Percentiles rank a stretch among this genome's conserved stretches.
phyloP scores from a whole-genome alignment of 2,888 invertebrate species.

The Cerastis leucographa region DNA sequence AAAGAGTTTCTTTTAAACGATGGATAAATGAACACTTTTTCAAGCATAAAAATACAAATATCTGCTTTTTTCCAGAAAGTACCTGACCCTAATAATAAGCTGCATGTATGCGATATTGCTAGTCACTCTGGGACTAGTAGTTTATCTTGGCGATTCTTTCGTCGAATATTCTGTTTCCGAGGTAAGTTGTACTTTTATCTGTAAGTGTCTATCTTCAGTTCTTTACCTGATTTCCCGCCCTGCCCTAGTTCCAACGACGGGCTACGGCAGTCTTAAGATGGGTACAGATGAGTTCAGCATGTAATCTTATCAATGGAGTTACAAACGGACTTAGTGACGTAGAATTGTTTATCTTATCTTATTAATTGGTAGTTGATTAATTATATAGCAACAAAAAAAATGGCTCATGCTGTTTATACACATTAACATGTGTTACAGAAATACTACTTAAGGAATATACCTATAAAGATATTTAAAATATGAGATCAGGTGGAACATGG shows the following conservation, averaged over 20 bases:
- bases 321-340: background rate
- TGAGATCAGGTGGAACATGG: no score
- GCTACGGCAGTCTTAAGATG: conserved; percentile 17
- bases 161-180: conserved; percentile 86
- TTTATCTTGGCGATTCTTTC: conserved; percentile 92
- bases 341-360: conserved; percentile 7
- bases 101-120: conserved; percentile 93
- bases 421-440: background rate
- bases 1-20: background rate
- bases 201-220: conserved; percentile 26
- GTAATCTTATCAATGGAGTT: conserved; percentile 13
- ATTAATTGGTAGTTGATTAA: background rate
- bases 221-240: conserved; percentile 18
- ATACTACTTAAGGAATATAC: background rate
- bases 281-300: conserved; percentile 3
- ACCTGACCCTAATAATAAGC: conserved; percentile 91
- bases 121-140: conserved; percentile 92
- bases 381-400: background rate
- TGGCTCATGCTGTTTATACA: background rate
- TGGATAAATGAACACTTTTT: background rate
- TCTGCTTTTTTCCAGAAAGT: conserved; percentile 83
- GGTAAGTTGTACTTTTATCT: conserved; percentile 80
- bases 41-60: background rate
- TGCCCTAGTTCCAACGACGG: conserved; percentile 15
- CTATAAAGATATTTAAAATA: background rate